Evolutionary conservation across 2,888 invertebrate species (phyloP).

Genomic region (Nomada flava): DNA sequence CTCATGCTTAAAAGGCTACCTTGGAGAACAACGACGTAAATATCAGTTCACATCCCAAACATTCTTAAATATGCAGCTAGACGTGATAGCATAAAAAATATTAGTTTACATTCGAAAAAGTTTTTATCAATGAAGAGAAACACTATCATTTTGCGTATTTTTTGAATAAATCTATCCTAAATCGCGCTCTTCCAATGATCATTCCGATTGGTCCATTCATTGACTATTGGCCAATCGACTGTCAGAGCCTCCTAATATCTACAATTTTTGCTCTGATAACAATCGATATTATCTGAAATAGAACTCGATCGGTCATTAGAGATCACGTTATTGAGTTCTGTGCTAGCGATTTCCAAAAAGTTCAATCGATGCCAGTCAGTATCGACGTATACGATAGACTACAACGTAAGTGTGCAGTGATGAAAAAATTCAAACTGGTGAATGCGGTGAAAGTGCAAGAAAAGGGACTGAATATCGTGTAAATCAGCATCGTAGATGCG

Average conservation of each 20-base stretch:
- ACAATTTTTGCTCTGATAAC: conserved; percentile 15
- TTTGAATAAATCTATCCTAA: conserved; percentile 47
- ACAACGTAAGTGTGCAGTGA: neutral
- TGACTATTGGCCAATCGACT: conserved; percentile 33
- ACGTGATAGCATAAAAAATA: conserved; percentile 26
- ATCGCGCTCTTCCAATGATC: conserved; percentile 54
- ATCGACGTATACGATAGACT: neutral
- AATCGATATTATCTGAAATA: neutral
- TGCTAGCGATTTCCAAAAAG: neutral
- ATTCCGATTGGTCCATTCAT: conserved; percentile 46
- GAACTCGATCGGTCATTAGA: neutral
- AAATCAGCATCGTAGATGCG: neutral
- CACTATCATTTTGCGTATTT: neutral
- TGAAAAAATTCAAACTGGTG: conserved; percentile 5
- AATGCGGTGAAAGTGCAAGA: conserved; percentile 42
- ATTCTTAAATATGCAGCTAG: conserved; percentile 42
- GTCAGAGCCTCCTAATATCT: neutral
- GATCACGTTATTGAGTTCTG: neutral
- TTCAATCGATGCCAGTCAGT: neutral
- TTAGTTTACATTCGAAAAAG: neutral
- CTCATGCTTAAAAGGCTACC: conserved; percentile 24
- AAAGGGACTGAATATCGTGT: conserved; percentile 27
- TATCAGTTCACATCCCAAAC: conserved; percentile 54
- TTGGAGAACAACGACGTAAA: conserved; percentile 60
- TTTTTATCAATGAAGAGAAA: neutral